Percentiles rank a stretch among this genome's conserved stretches.
These are phyloP conservation scores for Pelecanoides urinatrix DNA, from an alignment of 2,113 vertebrate genomes.

Conservation along the genomic window DNA sequence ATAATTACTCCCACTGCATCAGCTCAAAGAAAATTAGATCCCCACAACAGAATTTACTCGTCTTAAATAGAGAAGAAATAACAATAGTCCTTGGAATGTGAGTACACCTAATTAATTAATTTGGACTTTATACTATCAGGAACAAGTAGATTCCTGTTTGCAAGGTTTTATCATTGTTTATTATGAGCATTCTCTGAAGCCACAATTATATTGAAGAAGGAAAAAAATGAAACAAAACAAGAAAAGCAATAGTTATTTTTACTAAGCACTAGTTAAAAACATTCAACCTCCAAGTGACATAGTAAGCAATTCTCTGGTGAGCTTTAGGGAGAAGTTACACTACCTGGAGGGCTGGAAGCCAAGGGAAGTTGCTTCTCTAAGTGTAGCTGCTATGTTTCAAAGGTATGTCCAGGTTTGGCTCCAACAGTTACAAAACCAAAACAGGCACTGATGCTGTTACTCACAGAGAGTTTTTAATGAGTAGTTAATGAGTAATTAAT, in stretches of 20 bases:
- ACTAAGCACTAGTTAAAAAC: background rate
- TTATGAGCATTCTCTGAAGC: background rate
- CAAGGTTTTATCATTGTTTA: background rate
- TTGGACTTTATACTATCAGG: background rate
- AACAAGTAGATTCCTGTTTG: background rate
- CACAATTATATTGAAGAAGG: fast-evolving
- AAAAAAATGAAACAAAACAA: background rate
- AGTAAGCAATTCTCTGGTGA: background rate
- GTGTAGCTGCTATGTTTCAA: background rate
- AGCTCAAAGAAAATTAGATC: background rate
- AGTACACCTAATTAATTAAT: background rate
- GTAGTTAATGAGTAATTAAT: background rate
- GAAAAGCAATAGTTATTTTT: background rate
- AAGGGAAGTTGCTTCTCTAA: background rate
- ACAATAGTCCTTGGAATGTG: background rate
- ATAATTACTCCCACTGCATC: background rate
- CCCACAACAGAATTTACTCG: background rate
- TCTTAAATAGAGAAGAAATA: background rate
- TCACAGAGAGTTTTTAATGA: no score
- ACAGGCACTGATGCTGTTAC: background rate
- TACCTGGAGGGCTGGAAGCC: background rate
- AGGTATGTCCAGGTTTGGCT: background rate
- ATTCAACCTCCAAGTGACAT: fast-evolving
- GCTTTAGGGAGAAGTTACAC: background rate
- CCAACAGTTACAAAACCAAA: no score